Evolutionary conservation across 2,113 vertebrate species (phyloP), one percentile per base, ranked within the genome.

Genomic region (Laticauda laticaudata): DNA sequence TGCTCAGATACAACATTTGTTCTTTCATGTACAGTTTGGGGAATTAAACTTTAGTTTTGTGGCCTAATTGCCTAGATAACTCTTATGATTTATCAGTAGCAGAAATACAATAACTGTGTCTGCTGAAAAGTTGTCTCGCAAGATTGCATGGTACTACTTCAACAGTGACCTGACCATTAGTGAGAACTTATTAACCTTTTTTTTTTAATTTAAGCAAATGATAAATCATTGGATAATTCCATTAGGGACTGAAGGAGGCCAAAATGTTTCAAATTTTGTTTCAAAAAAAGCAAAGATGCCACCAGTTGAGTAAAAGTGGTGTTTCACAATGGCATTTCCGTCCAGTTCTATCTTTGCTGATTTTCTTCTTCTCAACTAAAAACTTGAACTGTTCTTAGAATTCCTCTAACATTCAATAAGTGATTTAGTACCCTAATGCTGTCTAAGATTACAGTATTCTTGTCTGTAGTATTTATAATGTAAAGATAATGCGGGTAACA

Each of bases 391-490:
- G 97, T 98, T 98, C 98, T 96, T 97, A 98, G 98, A 96, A 98
- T 98, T 98, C 98, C 98, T 90, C 89, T 98, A 98, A 97, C 98
- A 98, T 98, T 98, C 98, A 98, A 94, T 96, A 96, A 95, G 96
- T 95, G 96, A 97, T 96, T 97, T 96, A 96, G 97, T 96, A 94
- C 97, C 97, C 98, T 97, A 96, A 97, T 97, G 94, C 98, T 97
- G 98, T 98, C 98, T 98, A 98, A 98, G 97, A 98, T 91, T 95
- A 97, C 98, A 98, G 98, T 98, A 98, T 98, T 98, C 97, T 98
- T 97, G 98, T 99, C 98, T 98, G 98, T 99, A 98, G 98, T 99
- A 99, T 99, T 99, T 99, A 99, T 99, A 98, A 98, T 97, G 98
- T 98, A 98, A 98, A 98, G 98, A 98, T 98, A 98, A 99, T 98